These are phyloP conservation scores for Adineta ricciae DNA, from an alignment of 2,888 invertebrate species.

Conservation along the genomic window DNA sequence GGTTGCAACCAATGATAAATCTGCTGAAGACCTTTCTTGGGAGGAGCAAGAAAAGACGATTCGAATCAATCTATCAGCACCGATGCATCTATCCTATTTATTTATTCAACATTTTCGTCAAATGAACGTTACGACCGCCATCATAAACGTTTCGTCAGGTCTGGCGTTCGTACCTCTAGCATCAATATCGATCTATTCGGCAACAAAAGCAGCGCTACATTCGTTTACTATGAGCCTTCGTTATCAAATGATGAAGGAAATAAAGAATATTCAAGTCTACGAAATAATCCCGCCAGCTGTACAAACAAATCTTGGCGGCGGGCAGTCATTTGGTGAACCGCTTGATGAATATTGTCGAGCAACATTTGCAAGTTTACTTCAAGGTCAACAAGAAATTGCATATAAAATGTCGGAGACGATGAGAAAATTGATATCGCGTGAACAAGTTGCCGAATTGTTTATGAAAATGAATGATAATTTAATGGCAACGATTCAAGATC, in stretches of 20 bases:
- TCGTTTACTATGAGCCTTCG: neutral
- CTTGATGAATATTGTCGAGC: neutral
- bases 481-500: neutral
- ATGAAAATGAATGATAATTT: neutral
- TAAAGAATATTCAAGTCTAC: neutral
- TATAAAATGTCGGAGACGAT: neutral
- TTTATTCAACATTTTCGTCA: neutral
- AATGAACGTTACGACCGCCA: neutral
- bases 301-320: slow-evolving; percentile 16
- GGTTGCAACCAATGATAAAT: neutral
- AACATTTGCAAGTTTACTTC: neutral
- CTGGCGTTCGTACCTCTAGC: neutral
- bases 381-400: slow-evolving; percentile 10
- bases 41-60: neutral
- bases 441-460: neutral
- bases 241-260: neutral
- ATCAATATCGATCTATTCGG: neutral
- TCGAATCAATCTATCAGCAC: neutral
- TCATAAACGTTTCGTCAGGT: neutral
- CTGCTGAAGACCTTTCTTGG: neutral
- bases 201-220: neutral
- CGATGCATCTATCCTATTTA: neutral
- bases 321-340: neutral
- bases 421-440: neutral
- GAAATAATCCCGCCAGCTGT: neutral